These are phyloP conservation scores for Apogon hyalosoma DNA, from an alignment of 2,797 vertebrate genomes.

Conservation along the genomic window DNA sequence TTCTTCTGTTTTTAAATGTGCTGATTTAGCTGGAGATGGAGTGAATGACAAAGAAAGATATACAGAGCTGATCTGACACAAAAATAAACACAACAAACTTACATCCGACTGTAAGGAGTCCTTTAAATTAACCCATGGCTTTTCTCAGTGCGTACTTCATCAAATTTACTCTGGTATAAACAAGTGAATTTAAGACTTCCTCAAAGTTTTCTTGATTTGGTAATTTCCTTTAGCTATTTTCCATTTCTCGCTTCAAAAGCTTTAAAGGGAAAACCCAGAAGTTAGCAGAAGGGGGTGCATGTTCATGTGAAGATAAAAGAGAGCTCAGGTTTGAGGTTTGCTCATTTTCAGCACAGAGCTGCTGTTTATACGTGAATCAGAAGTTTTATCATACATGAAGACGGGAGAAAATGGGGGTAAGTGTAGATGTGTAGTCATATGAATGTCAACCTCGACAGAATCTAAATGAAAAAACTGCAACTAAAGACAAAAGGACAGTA, in stretches of 20 bases:
- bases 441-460: background rate
- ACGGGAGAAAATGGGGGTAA: background rate
- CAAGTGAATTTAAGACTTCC: conserved; percentile 8
- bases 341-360: conserved; percentile 19
- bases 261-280: conserved; percentile 68
- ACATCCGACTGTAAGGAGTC: conserved; percentile 10
- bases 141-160: conserved; percentile 9
- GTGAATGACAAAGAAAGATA: no score
- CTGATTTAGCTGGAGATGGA: background rate
- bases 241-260: conserved; percentile 55
- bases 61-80: no score
- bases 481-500: background rate
- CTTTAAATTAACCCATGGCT: background rate
- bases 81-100: conserved; percentile 24
- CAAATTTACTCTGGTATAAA: background rate
- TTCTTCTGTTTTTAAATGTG: conserved; percentile 3
- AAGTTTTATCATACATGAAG: background rate
- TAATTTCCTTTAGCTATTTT: conserved; percentile 61
- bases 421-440: background rate
- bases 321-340: conserved; percentile 21
- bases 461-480: background rate
- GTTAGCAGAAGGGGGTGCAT: background rate
- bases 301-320: conserved; percentile 47
- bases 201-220: conserved; percentile 19
- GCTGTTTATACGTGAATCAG: background rate